Conservation (phyloP, 1,140 invertebrate genomes). For the Pollicipes pollicipes region DNA sequence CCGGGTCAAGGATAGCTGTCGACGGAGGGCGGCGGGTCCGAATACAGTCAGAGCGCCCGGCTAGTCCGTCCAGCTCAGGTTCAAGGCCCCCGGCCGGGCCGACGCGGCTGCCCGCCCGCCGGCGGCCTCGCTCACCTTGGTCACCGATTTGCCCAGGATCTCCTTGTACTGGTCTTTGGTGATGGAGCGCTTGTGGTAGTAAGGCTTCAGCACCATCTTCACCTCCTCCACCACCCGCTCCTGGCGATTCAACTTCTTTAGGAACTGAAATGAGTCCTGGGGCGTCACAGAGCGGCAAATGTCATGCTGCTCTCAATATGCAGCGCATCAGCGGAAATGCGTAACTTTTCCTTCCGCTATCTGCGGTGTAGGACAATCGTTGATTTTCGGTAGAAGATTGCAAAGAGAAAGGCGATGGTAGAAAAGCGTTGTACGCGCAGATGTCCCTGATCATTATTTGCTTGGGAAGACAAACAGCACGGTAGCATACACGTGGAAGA, state of each 20-base stretch:
- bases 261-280: slow-evolving; percentile 40
- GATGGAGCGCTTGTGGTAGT: slow-evolving; percentile 84
- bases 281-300: no score
- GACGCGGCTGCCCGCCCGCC: no score
- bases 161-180: slow-evolving; percentile 96
- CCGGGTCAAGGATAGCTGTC: neutral
- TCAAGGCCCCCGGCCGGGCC: neutral
- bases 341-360: no score
- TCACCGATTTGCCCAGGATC: slow-evolving; percentile 85
- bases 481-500: no score
- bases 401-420: no score
- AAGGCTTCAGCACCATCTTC: slow-evolving; percentile 84
- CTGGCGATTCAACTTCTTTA: slow-evolving; percentile 90
- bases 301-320: no score
- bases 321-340: no score
- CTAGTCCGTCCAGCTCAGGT: slow-evolving; percentile 4
- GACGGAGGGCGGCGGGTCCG: neutral
- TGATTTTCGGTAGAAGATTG: no score
- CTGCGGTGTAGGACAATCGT: no score
- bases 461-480: no score
- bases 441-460: no score
- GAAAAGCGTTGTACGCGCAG: no score
- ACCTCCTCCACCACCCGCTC: slow-evolving; percentile 96
- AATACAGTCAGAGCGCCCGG: neutral
- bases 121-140: slow-evolving; percentile 82